Percentiles rank a stretch among this genome's conserved stretches.
phyloP scores from a whole-genome alignment of 2,888 invertebrate genomes.

The Sminthurides aquaticus region DNA sequence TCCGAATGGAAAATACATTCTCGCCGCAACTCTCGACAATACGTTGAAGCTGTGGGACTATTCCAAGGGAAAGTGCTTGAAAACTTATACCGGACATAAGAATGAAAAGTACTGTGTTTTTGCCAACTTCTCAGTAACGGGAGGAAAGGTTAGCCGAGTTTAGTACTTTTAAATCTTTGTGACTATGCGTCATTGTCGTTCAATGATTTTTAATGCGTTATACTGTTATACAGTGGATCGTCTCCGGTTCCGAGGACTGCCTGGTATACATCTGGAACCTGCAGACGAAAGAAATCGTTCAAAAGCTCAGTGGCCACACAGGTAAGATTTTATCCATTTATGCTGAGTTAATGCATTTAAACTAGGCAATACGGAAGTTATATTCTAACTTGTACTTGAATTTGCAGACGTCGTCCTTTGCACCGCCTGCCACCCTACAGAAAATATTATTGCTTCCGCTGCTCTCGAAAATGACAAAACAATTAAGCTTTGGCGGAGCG shows the following conservation, averaged over 20 bases:
- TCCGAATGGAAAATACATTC: conserved; percentile 97
- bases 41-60: conserved; percentile 99
- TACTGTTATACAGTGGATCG: conserved; percentile 82
- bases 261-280: conserved; percentile 99
- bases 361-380: background rate
- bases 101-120: conserved; percentile 99
- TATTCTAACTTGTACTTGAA: conserved; percentile 1
- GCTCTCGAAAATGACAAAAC: conserved; percentile 98
- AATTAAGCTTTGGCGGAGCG: conserved; percentile 98
- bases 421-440: conserved; percentile 97
- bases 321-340: too few species aligned
- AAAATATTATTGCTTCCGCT: conserved; percentile 98
- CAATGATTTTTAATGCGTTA: conserved; percentile 12
- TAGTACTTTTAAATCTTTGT: background rate
- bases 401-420: conserved; percentile 77
- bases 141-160: conserved; percentile 73
- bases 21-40: conserved; percentile 96
- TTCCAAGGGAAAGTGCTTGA: conserved; percentile 94
- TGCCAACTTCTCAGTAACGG: conserved; percentile 99
- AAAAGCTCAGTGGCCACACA: conserved; percentile 92
- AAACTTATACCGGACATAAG: conserved; percentile 95
- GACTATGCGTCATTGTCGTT: background rate
- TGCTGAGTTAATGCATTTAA: too few species aligned
- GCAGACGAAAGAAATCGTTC: conserved; percentile 98
- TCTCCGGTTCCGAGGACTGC: conserved; percentile 99